Evolutionary conservation across 2,888 invertebrate species (phyloP).

Genomic region (Sthenelais limicola): DNA sequence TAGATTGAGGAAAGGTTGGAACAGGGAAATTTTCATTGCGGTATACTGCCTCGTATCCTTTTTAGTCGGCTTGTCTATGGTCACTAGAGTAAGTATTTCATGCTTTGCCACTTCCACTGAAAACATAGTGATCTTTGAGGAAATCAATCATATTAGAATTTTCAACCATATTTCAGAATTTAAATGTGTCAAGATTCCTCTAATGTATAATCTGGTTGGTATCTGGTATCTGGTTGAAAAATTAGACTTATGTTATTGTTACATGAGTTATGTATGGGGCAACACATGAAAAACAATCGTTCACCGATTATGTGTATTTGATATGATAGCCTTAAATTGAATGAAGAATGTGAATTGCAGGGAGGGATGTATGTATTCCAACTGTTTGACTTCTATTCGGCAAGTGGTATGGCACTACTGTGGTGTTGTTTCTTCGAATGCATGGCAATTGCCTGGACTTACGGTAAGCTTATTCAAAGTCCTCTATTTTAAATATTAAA

Average conservation of each 20-base stretch:
- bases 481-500: no score
- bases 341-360: constrained; percentile 63
- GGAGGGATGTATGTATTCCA: constrained; percentile 79
- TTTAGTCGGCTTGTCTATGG: constrained; percentile 72
- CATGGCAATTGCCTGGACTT: constrained; percentile 42
- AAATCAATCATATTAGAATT: no score
- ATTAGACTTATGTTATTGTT: background rate
- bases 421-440: constrained; percentile 47
- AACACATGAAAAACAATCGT: background rate
- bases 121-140: no score
- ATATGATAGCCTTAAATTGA: background rate
- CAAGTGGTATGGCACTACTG: constrained; percentile 76
- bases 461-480: constrained; percentile 44
- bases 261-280: background rate
- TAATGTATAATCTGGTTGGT: background rate
- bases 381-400: constrained; percentile 77
- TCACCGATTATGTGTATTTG: background rate
- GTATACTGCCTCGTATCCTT: constrained; percentile 75
- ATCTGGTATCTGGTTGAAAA: background rate
- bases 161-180: background rate
- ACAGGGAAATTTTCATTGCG: constrained; percentile 76
- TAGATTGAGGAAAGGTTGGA: constrained; percentile 72
- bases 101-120: no score
- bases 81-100: constrained; percentile 57
- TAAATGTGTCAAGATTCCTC: constrained; percentile 2